These are phyloP conservation scores for Hirundichthys speculiger DNA, from an alignment of 2,113 vertebrate genomes.

Conservation along the genomic window DNA sequence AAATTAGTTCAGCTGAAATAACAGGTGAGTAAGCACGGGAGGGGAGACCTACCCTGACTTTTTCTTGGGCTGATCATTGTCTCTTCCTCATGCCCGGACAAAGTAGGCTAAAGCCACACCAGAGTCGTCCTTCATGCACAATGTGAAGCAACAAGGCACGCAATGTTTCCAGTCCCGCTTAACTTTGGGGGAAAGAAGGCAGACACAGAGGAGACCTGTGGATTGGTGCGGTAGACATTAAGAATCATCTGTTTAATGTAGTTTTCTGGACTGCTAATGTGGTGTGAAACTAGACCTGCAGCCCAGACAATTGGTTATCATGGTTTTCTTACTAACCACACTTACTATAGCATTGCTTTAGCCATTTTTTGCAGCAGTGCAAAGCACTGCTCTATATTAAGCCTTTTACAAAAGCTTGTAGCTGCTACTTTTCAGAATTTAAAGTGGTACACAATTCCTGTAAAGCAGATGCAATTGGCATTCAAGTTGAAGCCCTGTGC, in stretches of 20 bases:
- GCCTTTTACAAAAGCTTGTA: too few species aligned
- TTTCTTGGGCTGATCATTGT: conserved; percentile 41
- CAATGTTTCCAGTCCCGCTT: conserved; percentile 62
- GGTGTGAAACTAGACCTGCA: conserved; percentile 9
- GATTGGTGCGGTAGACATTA: conserved; percentile 23
- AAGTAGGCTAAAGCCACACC: conserved; percentile 22
- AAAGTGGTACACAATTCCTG: too few species aligned
- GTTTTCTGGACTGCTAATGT: conserved; percentile 8
- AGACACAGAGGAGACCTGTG: conserved; percentile 48
- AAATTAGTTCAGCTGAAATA: conserved; percentile 64
- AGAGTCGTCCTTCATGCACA: conserved; percentile 15
- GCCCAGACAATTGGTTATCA: not conserved
- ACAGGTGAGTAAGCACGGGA: conserved; percentile 62
- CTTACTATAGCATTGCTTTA: not conserved
- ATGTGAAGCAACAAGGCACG: conserved; percentile 32
- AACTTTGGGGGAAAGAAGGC: conserved; percentile 31
- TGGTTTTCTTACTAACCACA: not conserved
- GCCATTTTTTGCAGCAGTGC: not conserved
- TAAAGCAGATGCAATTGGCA: too few species aligned
- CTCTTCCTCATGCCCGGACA: conserved; percentile 34
- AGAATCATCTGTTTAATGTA: conserved; percentile 39
- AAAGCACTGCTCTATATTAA: too few species aligned
- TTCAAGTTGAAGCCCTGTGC: too few species aligned
- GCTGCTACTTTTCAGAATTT: too few species aligned
- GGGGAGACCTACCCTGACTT: conserved; percentile 20